Evolutionary conservation across 2,888 invertebrate species (phyloP).

Genomic region (Biston betularia): DNA sequence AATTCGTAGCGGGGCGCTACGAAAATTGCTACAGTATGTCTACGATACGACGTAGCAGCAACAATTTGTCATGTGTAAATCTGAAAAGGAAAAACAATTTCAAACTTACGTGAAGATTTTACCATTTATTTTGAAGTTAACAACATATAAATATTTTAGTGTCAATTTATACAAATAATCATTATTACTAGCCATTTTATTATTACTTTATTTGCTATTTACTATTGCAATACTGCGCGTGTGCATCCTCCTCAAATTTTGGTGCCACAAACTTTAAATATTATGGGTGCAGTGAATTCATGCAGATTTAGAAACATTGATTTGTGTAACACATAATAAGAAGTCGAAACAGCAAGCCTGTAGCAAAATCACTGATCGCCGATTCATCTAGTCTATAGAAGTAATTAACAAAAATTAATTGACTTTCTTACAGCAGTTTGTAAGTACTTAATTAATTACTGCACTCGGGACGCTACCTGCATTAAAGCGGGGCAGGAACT

Average conservation of each 20-base stretch:
- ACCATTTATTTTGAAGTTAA: background rate
- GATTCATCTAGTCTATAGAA: background rate
- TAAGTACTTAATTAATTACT: slow-evolving; percentile 37
- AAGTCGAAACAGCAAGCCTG: no score
- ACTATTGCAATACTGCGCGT: no score
- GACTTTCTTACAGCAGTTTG: slow-evolving; percentile 32
- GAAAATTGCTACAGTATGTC: slow-evolving; percentile 46
- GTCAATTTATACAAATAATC: no score
- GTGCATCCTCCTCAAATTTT: no score
- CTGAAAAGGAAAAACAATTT: background rate
- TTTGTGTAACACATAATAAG: no score
- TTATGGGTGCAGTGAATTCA: background rate
- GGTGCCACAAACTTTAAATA: no score
- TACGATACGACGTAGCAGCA: slow-evolving; percentile 43
- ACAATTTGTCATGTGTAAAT: background rate
- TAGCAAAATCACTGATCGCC: background rate
- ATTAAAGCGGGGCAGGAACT: slow-evolving; percentile 53
- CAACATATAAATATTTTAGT: no score
- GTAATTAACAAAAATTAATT: slow-evolving; percentile 14
- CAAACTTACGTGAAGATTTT: no score
- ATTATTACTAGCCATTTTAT: no score
- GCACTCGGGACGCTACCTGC: slow-evolving; percentile 43
- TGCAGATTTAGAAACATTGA: background rate
- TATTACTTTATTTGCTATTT: no score
- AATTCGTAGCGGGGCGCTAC: slow-evolving; percentile 49